Evolutionary conservation across 1,140 invertebrate genomes (phyloP).

Genomic region (Temnothorax nylanderi): DNA sequence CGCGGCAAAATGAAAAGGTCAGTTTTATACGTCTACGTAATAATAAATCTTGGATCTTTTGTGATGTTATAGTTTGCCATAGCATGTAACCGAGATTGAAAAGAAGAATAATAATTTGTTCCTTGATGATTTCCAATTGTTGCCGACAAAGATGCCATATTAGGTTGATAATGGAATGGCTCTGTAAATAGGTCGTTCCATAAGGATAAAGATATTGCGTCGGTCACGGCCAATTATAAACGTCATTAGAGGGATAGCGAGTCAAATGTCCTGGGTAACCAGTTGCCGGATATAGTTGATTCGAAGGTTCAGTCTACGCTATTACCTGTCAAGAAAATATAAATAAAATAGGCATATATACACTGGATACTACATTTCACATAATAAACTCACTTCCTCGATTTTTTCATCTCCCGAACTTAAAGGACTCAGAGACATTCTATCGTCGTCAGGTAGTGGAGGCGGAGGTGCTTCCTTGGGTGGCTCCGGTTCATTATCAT

Average conservation of each 20-base stretch:
- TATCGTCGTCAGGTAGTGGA: slow-evolving; percentile 87
- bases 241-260: slow-evolving; percentile 79
- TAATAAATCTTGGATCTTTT: slow-evolving; percentile 79
- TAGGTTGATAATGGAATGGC: slow-evolving; percentile 83
- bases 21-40: background rate
- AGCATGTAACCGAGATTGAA: slow-evolving; percentile 82
- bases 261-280: slow-evolving; percentile 79
- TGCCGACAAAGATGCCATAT: slow-evolving; percentile 75
- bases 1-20: background rate
- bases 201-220: slow-evolving; percentile 83
- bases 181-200: slow-evolving; percentile 82
- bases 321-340: slow-evolving; percentile 71
- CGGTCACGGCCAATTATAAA: slow-evolving; percentile 82
- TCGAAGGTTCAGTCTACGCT: slow-evolving; percentile 78
- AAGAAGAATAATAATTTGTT: slow-evolving; percentile 81
- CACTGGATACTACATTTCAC: slow-evolving; percentile 36
- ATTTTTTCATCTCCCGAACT: slow-evolving; percentile 95
- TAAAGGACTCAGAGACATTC: slow-evolving; percentile 96
- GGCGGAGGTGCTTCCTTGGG: slow-evolving; percentile 82
- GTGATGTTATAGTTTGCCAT: slow-evolving; percentile 83
- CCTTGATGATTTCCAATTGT: slow-evolving; percentile 80
- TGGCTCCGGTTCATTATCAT: slow-evolving; percentile 78
- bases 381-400: slow-evolving; percentile 86
- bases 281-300: slow-evolving; percentile 78
- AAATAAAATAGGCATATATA: slow-evolving; percentile 31